These are phyloP conservation scores for Diplosoma virens DNA, from an alignment of 23 tunicate species.

Conservation along the genomic window DNA sequence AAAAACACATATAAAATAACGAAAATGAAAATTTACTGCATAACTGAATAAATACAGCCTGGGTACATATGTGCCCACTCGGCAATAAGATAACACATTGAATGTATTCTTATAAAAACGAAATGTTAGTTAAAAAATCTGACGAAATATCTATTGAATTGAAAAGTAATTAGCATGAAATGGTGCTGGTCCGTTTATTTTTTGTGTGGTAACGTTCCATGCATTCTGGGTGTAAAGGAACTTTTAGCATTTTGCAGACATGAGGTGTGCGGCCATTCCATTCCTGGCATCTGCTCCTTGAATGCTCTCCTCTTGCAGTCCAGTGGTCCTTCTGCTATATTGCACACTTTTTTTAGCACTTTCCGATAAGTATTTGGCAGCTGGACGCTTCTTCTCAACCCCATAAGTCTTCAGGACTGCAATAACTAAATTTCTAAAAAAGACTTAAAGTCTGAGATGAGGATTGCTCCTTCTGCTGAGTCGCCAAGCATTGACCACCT, in stretches of 20 bases:
- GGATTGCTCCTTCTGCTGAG: neutral
- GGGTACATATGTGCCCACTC: too few relatives aligned
- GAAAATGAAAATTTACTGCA: neutral
- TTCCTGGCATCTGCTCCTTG: too few relatives aligned
- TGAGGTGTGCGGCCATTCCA: neutral
- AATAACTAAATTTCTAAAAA: neutral
- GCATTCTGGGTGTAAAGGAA: neutral
- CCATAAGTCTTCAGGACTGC: neutral
- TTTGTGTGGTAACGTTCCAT: neutral
- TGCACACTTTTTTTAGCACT: too few relatives aligned
- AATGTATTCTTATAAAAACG: neutral
- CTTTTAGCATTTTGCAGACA: neutral
- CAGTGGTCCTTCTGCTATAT: too few relatives aligned
- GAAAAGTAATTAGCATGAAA: neutral
- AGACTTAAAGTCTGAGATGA: neutral
- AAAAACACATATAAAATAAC: neutral
- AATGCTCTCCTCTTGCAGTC: too few relatives aligned
- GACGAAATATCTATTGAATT: neutral
- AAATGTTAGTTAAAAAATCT: neutral
- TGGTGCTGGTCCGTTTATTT: neutral
- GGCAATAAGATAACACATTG: neutral
- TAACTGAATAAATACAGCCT: too few relatives aligned
- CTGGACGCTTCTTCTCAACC: conserved; percentile 1
- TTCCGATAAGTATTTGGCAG: neutral
- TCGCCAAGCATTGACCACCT: neutral